Evolutionary conservation across 2,888 invertebrate genomes (phyloP).

Genomic region (Ctena decussata): DNA sequence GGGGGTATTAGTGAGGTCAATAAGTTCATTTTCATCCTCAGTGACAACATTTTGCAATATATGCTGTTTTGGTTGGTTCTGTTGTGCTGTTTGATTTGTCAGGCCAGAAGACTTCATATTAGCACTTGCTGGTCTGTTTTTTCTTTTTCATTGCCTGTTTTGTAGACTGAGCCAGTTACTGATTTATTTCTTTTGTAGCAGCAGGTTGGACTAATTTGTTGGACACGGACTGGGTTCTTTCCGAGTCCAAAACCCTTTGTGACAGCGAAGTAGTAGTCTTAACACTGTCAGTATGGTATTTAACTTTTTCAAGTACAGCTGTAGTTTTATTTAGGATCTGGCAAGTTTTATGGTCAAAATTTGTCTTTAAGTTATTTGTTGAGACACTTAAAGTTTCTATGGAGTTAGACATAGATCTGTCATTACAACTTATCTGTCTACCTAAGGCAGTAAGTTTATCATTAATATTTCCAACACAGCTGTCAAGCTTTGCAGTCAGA

Average conservation of each 20-base stretch:
- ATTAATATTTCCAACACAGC: background rate
- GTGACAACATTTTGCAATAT: too few relatives aligned
- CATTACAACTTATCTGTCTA: background rate
- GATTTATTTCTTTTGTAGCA: too few relatives aligned
- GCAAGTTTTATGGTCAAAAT: background rate
- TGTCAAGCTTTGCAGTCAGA: background rate
- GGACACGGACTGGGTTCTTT: too few relatives aligned
- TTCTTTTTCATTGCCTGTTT: too few relatives aligned
- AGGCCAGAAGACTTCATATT: too few relatives aligned
- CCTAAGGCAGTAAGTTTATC: background rate
- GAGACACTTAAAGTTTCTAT: background rate
- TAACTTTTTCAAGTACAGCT: background rate
- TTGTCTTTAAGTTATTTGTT: background rate
- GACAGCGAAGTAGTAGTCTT: too few relatives aligned
- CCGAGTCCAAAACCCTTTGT: too few relatives aligned
- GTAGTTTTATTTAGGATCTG: background rate
- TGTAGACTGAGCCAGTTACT: too few relatives aligned
- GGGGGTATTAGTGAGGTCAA: background rate
- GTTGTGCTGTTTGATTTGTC: too few relatives aligned
- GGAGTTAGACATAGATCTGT: background rate
- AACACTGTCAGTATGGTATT: background rate
- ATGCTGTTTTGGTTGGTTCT: too few relatives aligned
- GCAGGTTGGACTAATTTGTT: too few relatives aligned
- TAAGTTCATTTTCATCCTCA: background rate
- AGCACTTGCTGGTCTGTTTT: too few relatives aligned